Evolutionary conservation across 2,113 vertebrate genomes (phyloP), one percentile per base, ranked within the genome.

Genomic region (Poicephalus meyeri): DNA sequence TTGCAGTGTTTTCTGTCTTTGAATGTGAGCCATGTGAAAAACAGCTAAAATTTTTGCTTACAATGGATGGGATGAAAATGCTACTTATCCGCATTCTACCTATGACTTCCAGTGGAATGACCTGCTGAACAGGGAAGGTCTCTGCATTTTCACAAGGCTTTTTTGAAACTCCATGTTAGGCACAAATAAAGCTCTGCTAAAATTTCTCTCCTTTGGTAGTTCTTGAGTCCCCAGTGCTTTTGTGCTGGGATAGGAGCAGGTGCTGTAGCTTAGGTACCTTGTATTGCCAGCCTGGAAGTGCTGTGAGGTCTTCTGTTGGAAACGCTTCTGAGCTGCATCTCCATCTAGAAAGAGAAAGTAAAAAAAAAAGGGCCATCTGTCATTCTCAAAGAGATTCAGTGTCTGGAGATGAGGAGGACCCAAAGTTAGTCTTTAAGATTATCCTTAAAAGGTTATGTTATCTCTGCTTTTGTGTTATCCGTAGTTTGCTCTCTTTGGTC

Each of bases 1-100:
- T 63, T 50, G 42, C n/a, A 6, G 20, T 5, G 2, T 52, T 93
- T 80, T 44, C 55, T 52, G 39, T 31, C 23, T 82, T 72, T 39
- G 52, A 39, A 63, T 26, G 21, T 4, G 10, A 82, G 31, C 9
- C 46, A 31, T n/a, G 26, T 42, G 53, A 41, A 60, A 24, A 1
- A 12, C 39, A 66, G 17, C 19, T 4, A 17, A 29, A 44, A 23
- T 44, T 73, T 78, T n/a, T 39, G 7, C 35, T 78, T 53, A 33
- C 21, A 46, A 35, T 37, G 39, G n/a, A 42, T 53, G 11, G 31
- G 23, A 58, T 1, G 4, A 12, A 33, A n/a, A 33, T 52, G 14
- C 50, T 58, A 3, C 6, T 0, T 23, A 5, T 41, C 28, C 0
- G 1, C 41, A 13, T 64, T 13, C 23, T 73, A 33, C 39, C 50